A percentile compares a stretch with the other conserved stretches of the same genome.
phyloP scores from a whole-genome alignment of 1,140 invertebrate species.

The Calliphora vicina region DNA sequence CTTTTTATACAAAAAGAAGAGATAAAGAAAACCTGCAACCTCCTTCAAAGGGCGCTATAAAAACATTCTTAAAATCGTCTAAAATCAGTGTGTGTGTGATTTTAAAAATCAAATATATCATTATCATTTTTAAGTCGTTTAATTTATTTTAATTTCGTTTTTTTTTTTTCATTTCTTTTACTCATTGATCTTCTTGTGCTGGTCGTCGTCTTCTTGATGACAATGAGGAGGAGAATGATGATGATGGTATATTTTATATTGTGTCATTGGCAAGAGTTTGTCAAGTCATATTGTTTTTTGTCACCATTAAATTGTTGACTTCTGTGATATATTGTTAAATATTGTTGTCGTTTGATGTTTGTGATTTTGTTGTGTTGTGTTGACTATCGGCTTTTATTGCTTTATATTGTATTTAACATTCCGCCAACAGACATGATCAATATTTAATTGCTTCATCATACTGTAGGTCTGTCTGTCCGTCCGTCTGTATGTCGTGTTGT shows the following conservation, averaged over 20 bases:
- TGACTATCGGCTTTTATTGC: slow-evolving; percentile 32
- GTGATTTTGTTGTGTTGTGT: neutral
- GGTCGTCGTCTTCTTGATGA: neutral
- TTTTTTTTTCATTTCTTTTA: neutral
- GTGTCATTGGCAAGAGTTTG: slow-evolving; percentile 21
- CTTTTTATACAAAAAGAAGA: too few species aligned
- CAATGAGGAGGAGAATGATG: neutral
- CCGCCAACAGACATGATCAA: slow-evolving; percentile 37
- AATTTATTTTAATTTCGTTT: neutral
- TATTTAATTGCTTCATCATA: slow-evolving; percentile 38
- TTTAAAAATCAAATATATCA: slow-evolving; percentile 3
- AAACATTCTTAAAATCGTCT: neutral
- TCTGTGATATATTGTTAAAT: slow-evolving; percentile 30
- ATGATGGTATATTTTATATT: neutral
- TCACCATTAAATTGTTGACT: slow-evolving; percentile 29
- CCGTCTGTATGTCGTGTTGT: neutral
- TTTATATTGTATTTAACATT: slow-evolving; percentile 38
- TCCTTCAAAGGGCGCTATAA: neutral
- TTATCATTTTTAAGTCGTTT: slow-evolving; percentile 1
- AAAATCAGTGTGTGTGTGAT: neutral
- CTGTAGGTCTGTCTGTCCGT: neutral
- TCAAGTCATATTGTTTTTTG: slow-evolving; percentile 32
- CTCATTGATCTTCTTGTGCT: neutral
- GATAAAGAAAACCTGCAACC: neutral
- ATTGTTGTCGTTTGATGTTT: slow-evolving; percentile 13